Conservation (phyloP, 2,888 invertebrate species). For the Epirrhoe tristata region DNA sequence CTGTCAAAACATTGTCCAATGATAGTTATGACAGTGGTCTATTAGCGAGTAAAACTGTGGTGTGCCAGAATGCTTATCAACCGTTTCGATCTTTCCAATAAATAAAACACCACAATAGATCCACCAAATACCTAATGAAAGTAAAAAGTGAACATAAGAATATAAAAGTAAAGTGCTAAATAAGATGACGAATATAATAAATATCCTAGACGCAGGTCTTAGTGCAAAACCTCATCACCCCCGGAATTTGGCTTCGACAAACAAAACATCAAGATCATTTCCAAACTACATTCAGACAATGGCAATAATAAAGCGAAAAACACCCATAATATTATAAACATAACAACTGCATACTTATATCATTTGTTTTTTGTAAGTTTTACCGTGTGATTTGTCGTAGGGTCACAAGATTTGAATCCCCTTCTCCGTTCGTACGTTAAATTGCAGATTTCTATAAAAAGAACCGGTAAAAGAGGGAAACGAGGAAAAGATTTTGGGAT, state of each 20-base stretch:
- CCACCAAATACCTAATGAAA: too few species aligned
- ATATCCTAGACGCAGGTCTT: neutral
- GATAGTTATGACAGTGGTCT: too few species aligned
- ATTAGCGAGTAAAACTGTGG: too few species aligned
- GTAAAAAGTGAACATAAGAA: too few species aligned
- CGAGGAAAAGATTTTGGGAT: conserved; percentile 22
- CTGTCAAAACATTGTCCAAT: neutral
- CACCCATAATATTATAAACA: neutral
- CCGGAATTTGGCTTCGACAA: neutral
- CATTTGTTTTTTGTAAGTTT: conserved; percentile 21
- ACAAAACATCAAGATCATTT: neutral
- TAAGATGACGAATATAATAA: neutral
- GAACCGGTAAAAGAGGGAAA: conserved; percentile 18
- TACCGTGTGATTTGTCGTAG: conserved; percentile 50
- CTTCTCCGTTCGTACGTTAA: conserved; percentile 43
- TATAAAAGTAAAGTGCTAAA: too few species aligned
- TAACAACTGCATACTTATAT: too few species aligned
- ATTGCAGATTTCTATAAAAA: conserved; percentile 45
- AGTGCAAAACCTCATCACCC: neutral
- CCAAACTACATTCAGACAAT: neutral
- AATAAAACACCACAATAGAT: too few species aligned
- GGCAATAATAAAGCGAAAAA: neutral
- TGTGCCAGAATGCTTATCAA: too few species aligned
- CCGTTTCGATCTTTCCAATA: too few species aligned
- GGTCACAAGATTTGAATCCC: conserved; percentile 51